Percentiles rank a stretch among this genome's conserved stretches.
Conservation (phyloP, 2,797 vertebrate genomes). For the Nannoperca australis region DNA sequence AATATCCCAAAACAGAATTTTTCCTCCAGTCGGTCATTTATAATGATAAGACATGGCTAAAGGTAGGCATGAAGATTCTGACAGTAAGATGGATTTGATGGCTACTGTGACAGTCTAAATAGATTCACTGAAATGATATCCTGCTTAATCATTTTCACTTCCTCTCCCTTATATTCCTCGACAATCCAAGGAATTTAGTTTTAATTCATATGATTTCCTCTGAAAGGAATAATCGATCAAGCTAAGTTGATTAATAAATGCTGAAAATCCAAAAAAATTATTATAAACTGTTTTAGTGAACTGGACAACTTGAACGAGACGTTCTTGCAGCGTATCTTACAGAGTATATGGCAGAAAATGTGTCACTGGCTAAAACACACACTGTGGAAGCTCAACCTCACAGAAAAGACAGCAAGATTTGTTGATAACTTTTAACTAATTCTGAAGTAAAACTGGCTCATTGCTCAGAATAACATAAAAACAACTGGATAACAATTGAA, state of each 20-base stretch:
- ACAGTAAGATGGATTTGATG: constrained; percentile 44
- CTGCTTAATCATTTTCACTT: constrained; percentile 20
- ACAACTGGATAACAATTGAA: constrained; percentile 9
- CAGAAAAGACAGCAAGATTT: neutral
- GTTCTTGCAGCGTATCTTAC: neutral
- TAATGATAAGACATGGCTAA: constrained; percentile 26
- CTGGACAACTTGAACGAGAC: neutral
- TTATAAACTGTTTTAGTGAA: neutral
- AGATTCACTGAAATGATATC: constrained; percentile 36
- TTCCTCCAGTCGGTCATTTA: constrained; percentile 44
- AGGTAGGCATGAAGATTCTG: constrained; percentile 24
- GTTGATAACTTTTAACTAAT: constrained; percentile 2
- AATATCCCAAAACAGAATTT: constrained; percentile 58
- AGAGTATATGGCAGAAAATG: neutral
- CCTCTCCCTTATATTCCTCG: constrained; percentile 5
- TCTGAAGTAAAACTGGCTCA: neutral
- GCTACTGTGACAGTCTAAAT: constrained; percentile 10
- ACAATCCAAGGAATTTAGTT: neutral
- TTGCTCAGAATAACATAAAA: constrained; percentile 2
- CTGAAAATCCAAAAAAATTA: constrained; percentile 1
- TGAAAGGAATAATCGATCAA: neutral
- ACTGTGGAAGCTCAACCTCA: neutral
- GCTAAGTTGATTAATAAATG: constrained; percentile 9
- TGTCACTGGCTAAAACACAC: neutral
- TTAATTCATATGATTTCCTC: constrained; percentile 6